Percentiles rank a stretch among this genome's conserved stretches.
phyloP scores from a whole-genome alignment of 2,888 invertebrate species.

The Tanaodytes sp. region DNA sequence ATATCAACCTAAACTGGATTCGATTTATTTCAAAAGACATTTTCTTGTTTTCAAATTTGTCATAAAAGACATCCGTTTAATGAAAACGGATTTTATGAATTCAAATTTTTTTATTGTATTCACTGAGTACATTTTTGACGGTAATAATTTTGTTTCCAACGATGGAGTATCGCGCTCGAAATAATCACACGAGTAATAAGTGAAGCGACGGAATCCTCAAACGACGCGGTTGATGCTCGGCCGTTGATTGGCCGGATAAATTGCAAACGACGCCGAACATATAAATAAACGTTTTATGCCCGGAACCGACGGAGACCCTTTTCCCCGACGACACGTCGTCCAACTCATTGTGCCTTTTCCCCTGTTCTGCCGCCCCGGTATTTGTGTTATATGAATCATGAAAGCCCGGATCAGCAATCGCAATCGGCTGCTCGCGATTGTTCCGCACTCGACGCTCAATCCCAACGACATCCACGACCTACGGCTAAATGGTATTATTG shows the following conservation, averaged over 20 bases:
- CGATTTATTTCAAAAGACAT: too few species aligned
- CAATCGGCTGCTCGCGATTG: slow-evolving; percentile 57
- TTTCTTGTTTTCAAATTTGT: too few species aligned
- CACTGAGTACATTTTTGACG: too few species aligned
- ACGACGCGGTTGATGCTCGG: slow-evolving; percentile 20
- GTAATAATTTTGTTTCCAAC: too few species aligned
- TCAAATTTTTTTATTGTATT: too few species aligned
- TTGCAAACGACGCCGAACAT: slow-evolving; percentile 62
- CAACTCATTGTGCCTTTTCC: slow-evolving; percentile 50
- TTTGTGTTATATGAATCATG: slow-evolving; percentile 72
- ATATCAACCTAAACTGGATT: too few species aligned
- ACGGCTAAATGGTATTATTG: slow-evolving; percentile 51
- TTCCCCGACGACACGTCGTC: slow-evolving; percentile 33
- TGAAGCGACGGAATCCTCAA: neutral
- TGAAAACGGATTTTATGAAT: too few species aligned
- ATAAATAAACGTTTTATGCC: slow-evolving; percentile 73
- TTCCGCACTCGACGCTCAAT: slow-evolving; percentile 45
- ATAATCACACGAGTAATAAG: neutral
- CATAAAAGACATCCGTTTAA: too few species aligned
- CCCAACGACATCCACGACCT: slow-evolving; percentile 49
- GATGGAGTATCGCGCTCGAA: neutral
- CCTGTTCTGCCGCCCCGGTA: slow-evolving; percentile 55
- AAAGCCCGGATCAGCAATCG: slow-evolving; percentile 70
- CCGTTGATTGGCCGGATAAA: slow-evolving; percentile 42
- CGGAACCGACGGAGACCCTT: slow-evolving; percentile 57